Percentiles rank a stretch among this genome's conserved stretches.
phyloP scores from a whole-genome alignment of 1,140 invertebrate species.

The Drosophila santomea region DNA sequence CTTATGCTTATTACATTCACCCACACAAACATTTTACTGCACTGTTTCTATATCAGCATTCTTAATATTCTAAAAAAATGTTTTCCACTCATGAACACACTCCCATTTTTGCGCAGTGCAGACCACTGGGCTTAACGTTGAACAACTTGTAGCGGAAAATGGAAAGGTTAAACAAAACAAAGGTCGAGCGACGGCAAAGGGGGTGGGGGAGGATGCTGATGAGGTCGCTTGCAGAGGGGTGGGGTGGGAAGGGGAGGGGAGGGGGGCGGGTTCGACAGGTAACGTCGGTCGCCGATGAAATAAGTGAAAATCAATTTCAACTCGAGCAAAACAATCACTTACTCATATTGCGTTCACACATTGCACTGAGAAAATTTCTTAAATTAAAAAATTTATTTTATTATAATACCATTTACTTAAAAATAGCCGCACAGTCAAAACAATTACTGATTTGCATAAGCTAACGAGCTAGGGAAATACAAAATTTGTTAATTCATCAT shows the following conservation, averaged over 20 bases:
- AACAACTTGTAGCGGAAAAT: conserved; percentile 67
- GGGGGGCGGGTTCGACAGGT: conserved; percentile 27
- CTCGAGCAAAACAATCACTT: conserved; percentile 79
- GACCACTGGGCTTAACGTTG: conserved; percentile 2
- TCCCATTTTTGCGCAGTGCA: not conserved
- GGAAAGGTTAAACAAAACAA: conserved; percentile 77
- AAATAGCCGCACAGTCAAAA: too few species aligned
- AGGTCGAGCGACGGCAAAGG: conserved; percentile 6
- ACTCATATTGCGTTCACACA: conserved; percentile 47
- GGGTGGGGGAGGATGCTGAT: conserved; percentile 2
- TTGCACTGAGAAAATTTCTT: conserved; percentile 18
- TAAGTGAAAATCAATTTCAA: conserved; percentile 81
- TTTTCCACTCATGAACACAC: not conserved
- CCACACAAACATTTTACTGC: too few species aligned
- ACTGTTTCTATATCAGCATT: too few species aligned
- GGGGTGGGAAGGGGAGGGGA: not conserved
- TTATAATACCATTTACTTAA: too few species aligned
- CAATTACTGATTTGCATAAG: too few species aligned
- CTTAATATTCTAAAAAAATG: too few species aligned
- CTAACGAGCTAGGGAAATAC: too few species aligned
- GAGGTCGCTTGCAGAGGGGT: conserved; percentile 7
- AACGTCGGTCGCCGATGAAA: conserved; percentile 57
- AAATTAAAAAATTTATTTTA: too few species aligned
- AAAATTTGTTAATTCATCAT: too few species aligned
- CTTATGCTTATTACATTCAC: too few species aligned